phyloP scores from a whole-genome alignment of 2,888 invertebrate species.

The Ditula angustiorana region DNA sequence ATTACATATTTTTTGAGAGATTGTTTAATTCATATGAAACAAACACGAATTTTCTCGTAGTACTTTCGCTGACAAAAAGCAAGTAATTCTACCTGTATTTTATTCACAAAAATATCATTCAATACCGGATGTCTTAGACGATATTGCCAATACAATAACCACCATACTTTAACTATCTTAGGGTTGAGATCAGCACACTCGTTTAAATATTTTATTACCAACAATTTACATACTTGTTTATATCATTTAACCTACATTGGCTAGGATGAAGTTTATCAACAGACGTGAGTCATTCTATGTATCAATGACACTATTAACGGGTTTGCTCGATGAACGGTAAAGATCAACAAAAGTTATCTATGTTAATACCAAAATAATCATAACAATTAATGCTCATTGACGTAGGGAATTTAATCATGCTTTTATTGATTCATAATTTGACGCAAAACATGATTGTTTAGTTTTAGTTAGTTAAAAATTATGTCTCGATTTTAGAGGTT shows the following conservation, averaged over 20 bases:
- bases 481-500: no score
- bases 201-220: not conserved
- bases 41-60: no score
- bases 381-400: not conserved
- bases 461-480: no score
- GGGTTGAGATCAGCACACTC: not conserved
- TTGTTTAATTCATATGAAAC: no score
- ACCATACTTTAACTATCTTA: not conserved
- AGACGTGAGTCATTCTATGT: constrained; percentile 48
- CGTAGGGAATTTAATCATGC: not conserved
- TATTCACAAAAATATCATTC: no score
- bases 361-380: constrained; percentile 8
- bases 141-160: not conserved
- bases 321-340: not conserved
- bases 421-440: no score
- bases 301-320: not conserved
- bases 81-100: no score
- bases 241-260: constrained; percentile 28
- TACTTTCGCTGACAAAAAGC: no score
- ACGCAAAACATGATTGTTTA: no score
- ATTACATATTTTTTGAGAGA: no score
- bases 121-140: not conserved
- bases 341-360: constrained; percentile 7
- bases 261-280: constrained; percentile 39
- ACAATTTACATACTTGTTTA: constrained; percentile 16